Evolutionary conservation across 37 sponge, comb jelly and placozoan species (phyloP).

Genomic region (Axinella damicornis): DNA sequence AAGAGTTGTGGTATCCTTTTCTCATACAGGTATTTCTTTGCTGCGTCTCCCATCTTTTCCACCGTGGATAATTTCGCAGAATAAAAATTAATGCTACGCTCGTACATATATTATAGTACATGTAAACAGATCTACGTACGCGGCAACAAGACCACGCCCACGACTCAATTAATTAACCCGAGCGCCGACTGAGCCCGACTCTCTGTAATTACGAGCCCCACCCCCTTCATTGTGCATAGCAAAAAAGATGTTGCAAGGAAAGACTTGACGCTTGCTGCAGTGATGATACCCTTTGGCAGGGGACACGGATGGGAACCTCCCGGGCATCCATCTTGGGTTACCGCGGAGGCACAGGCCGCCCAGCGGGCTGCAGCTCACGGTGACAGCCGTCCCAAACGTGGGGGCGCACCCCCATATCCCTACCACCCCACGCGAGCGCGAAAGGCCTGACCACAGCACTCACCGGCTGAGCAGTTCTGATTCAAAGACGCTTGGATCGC

Average conservation of each 20-base stretch:
- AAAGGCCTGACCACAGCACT: neutral
- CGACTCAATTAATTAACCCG: no score
- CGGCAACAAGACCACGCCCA: no score
- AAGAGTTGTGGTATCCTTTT: constrained; percentile 69
- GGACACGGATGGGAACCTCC: neutral
- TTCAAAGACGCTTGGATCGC: neutral
- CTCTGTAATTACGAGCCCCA: neutral
- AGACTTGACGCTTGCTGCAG: neutral
- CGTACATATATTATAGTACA: no score
- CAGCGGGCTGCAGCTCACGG: constrained; percentile 4
- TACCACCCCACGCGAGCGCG: neutral
- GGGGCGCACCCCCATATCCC: neutral
- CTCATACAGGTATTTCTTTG: constrained; percentile 57
- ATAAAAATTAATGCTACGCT: no score
- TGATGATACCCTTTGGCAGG: neutral
- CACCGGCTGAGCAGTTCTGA: constrained; percentile 16
- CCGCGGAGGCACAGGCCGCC: neutral
- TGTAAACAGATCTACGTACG: no score
- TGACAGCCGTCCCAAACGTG: neutral
- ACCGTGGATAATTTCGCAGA: no score
- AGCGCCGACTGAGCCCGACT: neutral
- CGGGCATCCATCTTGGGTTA: neutral
- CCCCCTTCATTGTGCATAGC: neutral
- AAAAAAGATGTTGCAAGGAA: neutral
- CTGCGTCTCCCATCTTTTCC: constrained; percentile 47